Conservation (phyloP, 2,888 invertebrate genomes). For the Brachyptera risi region DNA sequence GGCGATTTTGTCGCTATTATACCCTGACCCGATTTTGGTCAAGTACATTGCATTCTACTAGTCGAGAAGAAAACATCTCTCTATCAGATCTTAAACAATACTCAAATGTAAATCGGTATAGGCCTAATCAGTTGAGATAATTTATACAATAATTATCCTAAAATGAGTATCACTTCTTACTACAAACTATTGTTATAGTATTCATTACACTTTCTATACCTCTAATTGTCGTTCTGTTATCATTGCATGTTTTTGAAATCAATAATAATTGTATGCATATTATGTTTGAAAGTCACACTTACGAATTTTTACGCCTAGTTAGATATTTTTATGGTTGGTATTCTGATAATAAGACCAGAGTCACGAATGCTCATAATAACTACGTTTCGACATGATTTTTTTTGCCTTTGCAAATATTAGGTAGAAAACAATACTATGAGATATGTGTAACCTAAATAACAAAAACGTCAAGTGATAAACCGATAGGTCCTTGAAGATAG, state of each 20-base stretch:
- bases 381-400: constrained; percentile 8
- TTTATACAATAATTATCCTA: too few species aligned
- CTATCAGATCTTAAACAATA: too few species aligned
- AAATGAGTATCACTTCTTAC: too few species aligned
- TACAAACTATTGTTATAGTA: neutral
- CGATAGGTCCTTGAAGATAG: neutral
- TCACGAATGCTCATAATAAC: constrained; percentile 12
- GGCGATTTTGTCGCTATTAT: constrained; percentile 10
- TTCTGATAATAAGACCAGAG: constrained; percentile 17
- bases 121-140: too few species aligned
- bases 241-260: neutral
- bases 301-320: constrained; percentile 20
- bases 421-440: neutral
- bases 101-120: too few species aligned
- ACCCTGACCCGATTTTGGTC: constrained; percentile 21
- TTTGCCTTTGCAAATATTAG: constrained; percentile 10
- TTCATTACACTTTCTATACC: neutral
- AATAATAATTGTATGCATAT: neutral
- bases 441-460: neutral
- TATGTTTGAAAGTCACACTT: constrained; percentile 19
- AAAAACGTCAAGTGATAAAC: neutral
- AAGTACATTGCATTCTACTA: constrained; percentile 16
- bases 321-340: constrained; percentile 16
- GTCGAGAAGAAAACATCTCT: neutral
- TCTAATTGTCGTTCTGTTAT: neutral